Evolutionary conservation across 2,888 invertebrate species (phyloP).

Genomic region (Lasioglossum lativentre): DNA sequence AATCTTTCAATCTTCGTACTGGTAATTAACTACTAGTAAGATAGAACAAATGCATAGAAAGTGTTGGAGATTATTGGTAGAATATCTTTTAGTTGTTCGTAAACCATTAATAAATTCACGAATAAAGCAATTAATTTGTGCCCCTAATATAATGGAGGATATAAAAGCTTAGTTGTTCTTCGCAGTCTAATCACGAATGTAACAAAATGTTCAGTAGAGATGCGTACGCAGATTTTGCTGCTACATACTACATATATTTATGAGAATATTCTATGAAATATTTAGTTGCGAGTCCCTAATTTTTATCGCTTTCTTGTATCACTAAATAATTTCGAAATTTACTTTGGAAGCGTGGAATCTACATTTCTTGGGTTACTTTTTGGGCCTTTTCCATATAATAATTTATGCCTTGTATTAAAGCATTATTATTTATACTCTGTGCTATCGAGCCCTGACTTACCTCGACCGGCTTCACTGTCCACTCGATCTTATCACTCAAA

Average conservation of each 20-base stretch:
- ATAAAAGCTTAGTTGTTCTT: neutral
- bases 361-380: conserved; percentile 59
- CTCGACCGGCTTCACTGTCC: conserved; percentile 74
- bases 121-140: neutral
- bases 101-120: neutral
- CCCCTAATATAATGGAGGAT: neutral
- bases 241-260: neutral
- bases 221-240: neutral
- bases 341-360: conserved; percentile 24
- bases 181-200: neutral
- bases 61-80: neutral
- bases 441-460: conserved; percentile 79
- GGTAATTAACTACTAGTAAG: neutral
- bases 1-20: neutral
- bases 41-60: neutral
- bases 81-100: too few relatives aligned
- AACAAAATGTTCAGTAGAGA: neutral
- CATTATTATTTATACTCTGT: conserved; percentile 79
- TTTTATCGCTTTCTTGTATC: neutral
- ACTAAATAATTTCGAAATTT: conserved; percentile 40
- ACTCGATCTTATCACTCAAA: conserved; percentile 66
- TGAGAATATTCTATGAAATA: neutral
- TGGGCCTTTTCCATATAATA: conserved; percentile 62
- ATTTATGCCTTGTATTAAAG: conserved; percentile 71
- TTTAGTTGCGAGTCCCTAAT: conserved; percentile 37